These are phyloP conservation scores for Pegoplata infirma DNA, from an alignment of 2,888 invertebrate species.

Conservation along the genomic window DNA sequence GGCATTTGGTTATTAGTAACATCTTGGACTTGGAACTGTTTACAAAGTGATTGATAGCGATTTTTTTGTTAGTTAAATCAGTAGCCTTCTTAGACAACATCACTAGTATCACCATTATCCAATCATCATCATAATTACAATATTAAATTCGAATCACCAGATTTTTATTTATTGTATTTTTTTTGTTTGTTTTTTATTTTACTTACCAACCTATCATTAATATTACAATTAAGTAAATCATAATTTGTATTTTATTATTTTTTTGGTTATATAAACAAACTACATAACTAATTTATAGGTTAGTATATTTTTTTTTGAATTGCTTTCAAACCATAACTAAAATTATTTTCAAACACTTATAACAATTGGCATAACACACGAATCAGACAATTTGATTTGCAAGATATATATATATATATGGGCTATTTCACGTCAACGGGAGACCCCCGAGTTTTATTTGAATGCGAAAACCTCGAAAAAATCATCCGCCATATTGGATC, in stretches of 20 bases:
- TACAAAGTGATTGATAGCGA: neutral
- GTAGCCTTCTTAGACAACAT: slow-evolving; percentile 28
- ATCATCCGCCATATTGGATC: too few relatives aligned
- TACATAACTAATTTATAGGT: slow-evolving; percentile 22
- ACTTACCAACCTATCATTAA: slow-evolving; percentile 1
- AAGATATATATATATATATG: too few relatives aligned
- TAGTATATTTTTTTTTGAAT: slow-evolving; percentile 27
- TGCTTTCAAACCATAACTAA: slow-evolving; percentile 26
- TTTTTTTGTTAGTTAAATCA: slow-evolving; percentile 17
- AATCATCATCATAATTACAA: slow-evolving; percentile 13
- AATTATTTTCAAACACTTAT: neutral
- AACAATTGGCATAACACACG: neutral
- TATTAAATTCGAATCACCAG: slow-evolving; percentile 19
- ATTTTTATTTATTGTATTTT: neutral
- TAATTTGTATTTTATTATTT: slow-evolving; percentile 32
- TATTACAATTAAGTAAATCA: slow-evolving; percentile 20
- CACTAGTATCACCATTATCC: slow-evolving; percentile 21
- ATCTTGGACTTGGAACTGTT: neutral
- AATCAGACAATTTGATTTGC: neutral
- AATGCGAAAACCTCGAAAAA: too few relatives aligned
- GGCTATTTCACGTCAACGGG: too few relatives aligned
- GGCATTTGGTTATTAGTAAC: too few relatives aligned
- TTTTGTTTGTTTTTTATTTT: too few relatives aligned
- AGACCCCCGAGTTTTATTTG: too few relatives aligned
- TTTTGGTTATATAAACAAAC: slow-evolving; percentile 29